Percentiles rank a stretch among this genome's conserved stretches.
Conservation (phyloP, 1,140 invertebrate species). For the Marisa cornuarietis region DNA sequence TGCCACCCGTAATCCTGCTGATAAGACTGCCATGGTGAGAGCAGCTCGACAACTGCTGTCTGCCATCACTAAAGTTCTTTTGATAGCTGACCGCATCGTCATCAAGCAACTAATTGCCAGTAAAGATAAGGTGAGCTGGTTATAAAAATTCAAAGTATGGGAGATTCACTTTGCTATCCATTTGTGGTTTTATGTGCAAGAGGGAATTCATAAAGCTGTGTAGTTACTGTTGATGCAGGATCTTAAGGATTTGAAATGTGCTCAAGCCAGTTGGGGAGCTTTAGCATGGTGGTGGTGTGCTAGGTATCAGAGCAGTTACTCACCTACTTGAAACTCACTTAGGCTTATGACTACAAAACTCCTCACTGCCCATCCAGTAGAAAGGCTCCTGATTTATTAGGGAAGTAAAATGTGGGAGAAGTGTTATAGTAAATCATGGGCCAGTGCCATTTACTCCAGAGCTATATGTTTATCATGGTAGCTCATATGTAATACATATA, state of each 20-base stretch:
- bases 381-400: too few species aligned
- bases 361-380: too few species aligned
- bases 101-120: slow-evolving; percentile 95
- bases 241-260: not conserved
- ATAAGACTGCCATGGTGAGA: slow-evolving; percentile 76
- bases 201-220: not conserved
- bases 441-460: too few species aligned
- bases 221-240: not conserved
- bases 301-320: too few species aligned
- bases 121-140: slow-evolving; percentile 87
- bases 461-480: too few species aligned
- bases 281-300: too few species aligned
- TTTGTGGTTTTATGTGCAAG: not conserved
- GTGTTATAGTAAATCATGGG: too few species aligned
- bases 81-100: slow-evolving; percentile 97
- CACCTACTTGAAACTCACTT: too few species aligned
- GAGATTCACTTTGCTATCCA: not conserved
- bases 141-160: not conserved
- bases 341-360: too few species aligned
- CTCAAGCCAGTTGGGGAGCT: too few species aligned
- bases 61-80: slow-evolving; percentile 94
- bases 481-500: too few species aligned
- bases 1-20: slow-evolving; percentile 37
- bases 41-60: slow-evolving; percentile 92
- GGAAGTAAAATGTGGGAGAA: too few species aligned